Percentiles rank a stretch among this genome's conserved stretches.
phyloP scores from a whole-genome alignment of 2,113 vertebrate species.

The Willisornis vidua region DNA sequence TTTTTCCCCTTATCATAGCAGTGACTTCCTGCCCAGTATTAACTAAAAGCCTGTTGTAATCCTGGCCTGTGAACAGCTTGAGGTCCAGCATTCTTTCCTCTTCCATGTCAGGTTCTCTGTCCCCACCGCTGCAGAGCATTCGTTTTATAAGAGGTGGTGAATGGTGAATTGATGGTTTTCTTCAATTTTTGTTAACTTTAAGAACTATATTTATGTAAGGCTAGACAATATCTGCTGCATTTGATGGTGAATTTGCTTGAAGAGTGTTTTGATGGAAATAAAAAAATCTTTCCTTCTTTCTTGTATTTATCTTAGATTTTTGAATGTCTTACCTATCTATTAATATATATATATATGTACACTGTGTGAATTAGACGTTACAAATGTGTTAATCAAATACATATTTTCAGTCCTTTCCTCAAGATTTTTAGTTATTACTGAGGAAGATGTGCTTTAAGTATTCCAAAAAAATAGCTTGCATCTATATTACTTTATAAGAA shows the following conservation, averaged over 20 bases:
- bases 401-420: not conserved
- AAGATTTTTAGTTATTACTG: not conserved
- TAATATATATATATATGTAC: not conserved
- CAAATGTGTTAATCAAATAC: not conserved
- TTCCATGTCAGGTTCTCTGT: not conserved
- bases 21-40: not conserved
- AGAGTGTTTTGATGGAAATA: not conserved
- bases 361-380: not conserved
- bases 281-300: not conserved
- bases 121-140: not conserved
- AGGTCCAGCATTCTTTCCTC: conserved; percentile 27
- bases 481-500: not conserved
- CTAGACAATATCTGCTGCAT: not conserved
- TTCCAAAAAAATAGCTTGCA: not conserved
- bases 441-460: not conserved
- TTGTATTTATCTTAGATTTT: not conserved
- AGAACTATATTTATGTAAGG: not conserved
- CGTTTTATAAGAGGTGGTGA: not conserved
- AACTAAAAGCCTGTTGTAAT: conserved; percentile 1
- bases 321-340: not conserved
- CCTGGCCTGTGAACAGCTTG: not conserved
- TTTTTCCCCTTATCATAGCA: not conserved
- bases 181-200: not conserved
- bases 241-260: not conserved
- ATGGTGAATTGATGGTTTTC: not conserved